Evolutionary conservation across 1,140 invertebrate genomes (phyloP).

Genomic region (Listronotus bonariensis): DNA sequence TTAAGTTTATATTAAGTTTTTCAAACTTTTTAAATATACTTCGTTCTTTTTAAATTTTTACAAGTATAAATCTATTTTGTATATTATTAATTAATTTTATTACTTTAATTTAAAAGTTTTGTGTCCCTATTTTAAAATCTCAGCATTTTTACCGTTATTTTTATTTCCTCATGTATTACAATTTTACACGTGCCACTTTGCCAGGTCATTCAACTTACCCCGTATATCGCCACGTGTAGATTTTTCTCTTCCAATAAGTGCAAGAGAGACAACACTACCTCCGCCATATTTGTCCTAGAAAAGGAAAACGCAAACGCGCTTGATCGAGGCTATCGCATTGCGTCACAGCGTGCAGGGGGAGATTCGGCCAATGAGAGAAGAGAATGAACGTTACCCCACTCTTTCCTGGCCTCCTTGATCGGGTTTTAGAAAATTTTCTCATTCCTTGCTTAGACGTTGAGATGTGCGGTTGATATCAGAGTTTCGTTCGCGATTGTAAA

Average conservation of each 20-base stretch:
- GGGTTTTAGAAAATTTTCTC: conserved; percentile 41
- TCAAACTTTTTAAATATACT: too few relatives aligned
- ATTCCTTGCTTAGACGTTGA: conserved; percentile 35
- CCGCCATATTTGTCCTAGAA: conserved; percentile 32
- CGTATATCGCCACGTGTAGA: conserved; percentile 44
- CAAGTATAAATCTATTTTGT: too few relatives aligned
- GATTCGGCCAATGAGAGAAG: conserved; percentile 25
- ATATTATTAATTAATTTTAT: too few relatives aligned
- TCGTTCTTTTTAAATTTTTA: too few relatives aligned
- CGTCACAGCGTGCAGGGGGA: conserved; percentile 41
- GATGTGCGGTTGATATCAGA: conserved; percentile 30
- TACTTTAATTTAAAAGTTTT: too few relatives aligned
- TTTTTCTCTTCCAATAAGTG: conserved; percentile 20
- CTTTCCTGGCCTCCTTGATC: conserved; percentile 29
- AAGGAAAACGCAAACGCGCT: conserved; percentile 14
- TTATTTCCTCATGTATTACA: conserved; percentile 7
- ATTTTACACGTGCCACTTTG: conserved; percentile 29
- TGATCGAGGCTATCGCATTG: conserved; percentile 44
- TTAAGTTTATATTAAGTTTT: too few relatives aligned
- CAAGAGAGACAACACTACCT: conserved; percentile 22
- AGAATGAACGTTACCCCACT: conserved; percentile 10
- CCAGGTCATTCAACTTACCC: conserved; percentile 45
- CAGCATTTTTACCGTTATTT: conserved; percentile 9
- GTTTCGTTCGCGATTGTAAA: conserved; percentile 11
- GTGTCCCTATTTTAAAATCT: too few relatives aligned